Base-by-base conservation (phyloP, 2,888 invertebrate genomes). In the Ecdyonurus torrentis region DNA sequence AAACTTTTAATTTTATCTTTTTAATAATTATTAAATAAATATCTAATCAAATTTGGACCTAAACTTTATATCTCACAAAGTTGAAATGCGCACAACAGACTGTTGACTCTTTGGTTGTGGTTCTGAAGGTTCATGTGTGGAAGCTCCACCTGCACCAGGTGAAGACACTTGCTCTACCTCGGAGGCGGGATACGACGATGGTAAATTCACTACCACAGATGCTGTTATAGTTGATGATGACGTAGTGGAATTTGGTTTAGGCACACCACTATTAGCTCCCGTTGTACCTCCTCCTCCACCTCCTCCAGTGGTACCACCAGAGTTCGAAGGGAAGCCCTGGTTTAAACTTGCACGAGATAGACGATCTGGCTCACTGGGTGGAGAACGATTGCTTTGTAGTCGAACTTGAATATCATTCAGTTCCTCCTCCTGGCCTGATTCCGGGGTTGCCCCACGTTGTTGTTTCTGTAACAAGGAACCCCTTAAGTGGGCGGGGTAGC, bases 391-490 rank as follows among this genome's bases (percentile, higher is more conserved):
- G 25, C 69, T 63, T 66, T 72, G 72, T 64, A 72, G 68, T 37
- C 74, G 69, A 64, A 74, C 71, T 66, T 74, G 74, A 67, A 76
- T 78, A 71, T 79, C 74, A 66, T 74, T 75, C 68, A 74, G 68
- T 67, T 75, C 74, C 64, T 75, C 74, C 24, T 74, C 73, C 63
- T 72, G 72, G 52, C 69, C 71, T n/a, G 69, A 68, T 58, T 71
- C 70, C 5, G 69, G 68, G 20, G 67, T 68, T 3, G 67, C 69
- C 23, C 70, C 68, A 10, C 68, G 67, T 52, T 70, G 70, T 64
- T 71, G 70, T 69, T 71, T 63, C 58, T 64, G n/a, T 52, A 59
- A 23, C 20, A 59, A 53, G 37, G 37, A 15, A 37, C 37, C 37
- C 37, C 37, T 37, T 37, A 5, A 37, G 37, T 37, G 37, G 37